Percentiles rank a stretch among this genome's conserved stretches.
These are phyloP conservation scores for Crocuta crocuta DNA, from an alignment of 2,113 vertebrate species.

Conservation along the genomic window DNA sequence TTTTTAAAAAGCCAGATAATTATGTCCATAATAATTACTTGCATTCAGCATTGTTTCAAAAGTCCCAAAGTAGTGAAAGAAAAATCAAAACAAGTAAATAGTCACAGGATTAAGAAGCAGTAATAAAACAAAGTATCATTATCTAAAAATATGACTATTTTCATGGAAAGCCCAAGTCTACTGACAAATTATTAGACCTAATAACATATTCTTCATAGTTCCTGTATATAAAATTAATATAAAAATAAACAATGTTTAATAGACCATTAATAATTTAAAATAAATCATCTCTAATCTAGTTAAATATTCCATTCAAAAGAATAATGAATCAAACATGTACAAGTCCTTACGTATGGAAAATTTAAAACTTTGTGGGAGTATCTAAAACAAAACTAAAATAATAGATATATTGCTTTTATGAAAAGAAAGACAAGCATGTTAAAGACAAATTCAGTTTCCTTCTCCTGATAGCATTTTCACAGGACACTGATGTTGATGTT, in stretches of 20 bases:
- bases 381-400: neutral
- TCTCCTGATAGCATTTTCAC: neutral
- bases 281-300: neutral
- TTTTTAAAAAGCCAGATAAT: neutral
- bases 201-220: neutral
- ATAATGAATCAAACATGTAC: neutral
- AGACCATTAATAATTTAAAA: neutral
- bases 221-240: neutral
- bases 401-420: neutral
- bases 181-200: neutral
- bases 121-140: neutral
- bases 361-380: neutral
- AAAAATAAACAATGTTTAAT: neutral
- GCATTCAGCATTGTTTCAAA: neutral
- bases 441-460: neutral
- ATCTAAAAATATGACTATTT: conserved; percentile 11
- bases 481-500: neutral
- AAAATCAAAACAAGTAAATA: neutral
- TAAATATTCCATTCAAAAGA: neutral
- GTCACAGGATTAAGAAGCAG: neutral
- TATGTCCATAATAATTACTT: neutral
- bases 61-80: neutral
- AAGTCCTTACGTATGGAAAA: neutral
- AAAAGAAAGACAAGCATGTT: neutral
- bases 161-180: neutral